phyloP scores from a whole-genome alignment of 1,140 invertebrate species.

The Calephelis virginiensis region DNA sequence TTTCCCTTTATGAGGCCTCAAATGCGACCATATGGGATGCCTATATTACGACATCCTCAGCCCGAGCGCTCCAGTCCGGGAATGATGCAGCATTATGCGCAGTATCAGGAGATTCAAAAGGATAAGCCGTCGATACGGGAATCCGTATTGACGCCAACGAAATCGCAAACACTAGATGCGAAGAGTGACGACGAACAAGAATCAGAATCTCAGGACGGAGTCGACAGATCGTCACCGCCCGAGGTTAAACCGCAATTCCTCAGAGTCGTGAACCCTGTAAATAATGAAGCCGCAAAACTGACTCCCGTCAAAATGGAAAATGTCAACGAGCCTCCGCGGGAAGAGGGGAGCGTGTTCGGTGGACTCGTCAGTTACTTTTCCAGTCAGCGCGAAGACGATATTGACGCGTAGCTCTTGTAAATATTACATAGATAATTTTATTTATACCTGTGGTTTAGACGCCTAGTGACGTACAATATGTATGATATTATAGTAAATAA shows the following conservation, averaged over 20 bases:
- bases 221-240: constrained; percentile 31
- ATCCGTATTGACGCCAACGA: constrained; percentile 6
- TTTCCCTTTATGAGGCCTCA: constrained; percentile 36
- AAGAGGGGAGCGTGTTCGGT: constrained; percentile 86
- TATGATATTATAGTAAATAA: constrained; percentile 55
- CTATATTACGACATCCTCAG: constrained; percentile 36
- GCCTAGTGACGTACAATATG: constrained; percentile 49
- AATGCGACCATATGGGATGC: constrained; percentile 29
- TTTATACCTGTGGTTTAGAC: constrained; percentile 49
- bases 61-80: constrained; percentile 43
- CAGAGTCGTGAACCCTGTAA: constrained; percentile 14
- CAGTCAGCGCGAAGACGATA: constrained; percentile 88
- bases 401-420: constrained; percentile 61
- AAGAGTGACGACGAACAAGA: constrained; percentile 19
- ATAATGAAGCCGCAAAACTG: constrained; percentile 30
- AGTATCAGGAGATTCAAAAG: constrained; percentile 43
- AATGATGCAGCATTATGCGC: constrained; percentile 47
- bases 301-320: constrained; percentile 64
- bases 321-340: constrained; percentile 47
- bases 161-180: constrained; percentile 2
- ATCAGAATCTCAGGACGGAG: constrained; percentile 21
- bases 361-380: constrained; percentile 93
- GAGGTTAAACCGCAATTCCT: constrained; percentile 29
- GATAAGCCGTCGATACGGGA: constrained; percentile 7
- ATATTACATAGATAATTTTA: constrained; percentile 68